Conservation (phyloP, 35 echinoderm and acorn worm genomes). For the Diadema setosum region DNA sequence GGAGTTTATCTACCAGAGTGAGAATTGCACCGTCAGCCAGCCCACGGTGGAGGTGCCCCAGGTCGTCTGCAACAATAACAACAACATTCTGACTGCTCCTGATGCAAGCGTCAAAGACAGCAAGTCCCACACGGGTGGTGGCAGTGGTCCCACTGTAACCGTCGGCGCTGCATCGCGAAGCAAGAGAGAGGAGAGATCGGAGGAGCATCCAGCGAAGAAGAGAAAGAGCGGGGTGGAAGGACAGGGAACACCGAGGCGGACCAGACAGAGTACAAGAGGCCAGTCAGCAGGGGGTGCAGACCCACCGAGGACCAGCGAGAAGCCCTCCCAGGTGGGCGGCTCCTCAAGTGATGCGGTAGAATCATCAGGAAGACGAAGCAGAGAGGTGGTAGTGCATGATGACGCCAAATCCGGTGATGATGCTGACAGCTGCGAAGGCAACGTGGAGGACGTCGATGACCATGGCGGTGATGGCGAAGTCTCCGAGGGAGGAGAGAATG, state of each 20-base stretch:
- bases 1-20: conserved; percentile 52
- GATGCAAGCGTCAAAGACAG: neutral
- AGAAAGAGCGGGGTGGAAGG: neutral
- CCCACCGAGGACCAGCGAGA: neutral
- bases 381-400: neutral
- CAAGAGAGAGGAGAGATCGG: no score
- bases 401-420: neutral
- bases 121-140: neutral
- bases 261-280: neutral
- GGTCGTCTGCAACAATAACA: conserved; percentile 43
- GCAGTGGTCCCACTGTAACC: neutral
- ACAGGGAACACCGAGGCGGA: neutral
- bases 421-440: neutral
- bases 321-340: neutral
- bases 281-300: neutral
- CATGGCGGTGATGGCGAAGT: neutral
- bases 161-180: neutral
- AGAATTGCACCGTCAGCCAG: conserved; percentile 5
- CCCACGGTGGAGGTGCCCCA: neutral
- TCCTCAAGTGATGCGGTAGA: neutral
- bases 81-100: conserved; percentile 5
- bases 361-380: neutral
- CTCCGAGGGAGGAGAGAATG: neutral
- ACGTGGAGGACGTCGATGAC: neutral
- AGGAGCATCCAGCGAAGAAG: no score